Evolutionary conservation across 2,797 vertebrate species (phyloP).

Genomic region (Allenopithecus nigroviridis): DNA sequence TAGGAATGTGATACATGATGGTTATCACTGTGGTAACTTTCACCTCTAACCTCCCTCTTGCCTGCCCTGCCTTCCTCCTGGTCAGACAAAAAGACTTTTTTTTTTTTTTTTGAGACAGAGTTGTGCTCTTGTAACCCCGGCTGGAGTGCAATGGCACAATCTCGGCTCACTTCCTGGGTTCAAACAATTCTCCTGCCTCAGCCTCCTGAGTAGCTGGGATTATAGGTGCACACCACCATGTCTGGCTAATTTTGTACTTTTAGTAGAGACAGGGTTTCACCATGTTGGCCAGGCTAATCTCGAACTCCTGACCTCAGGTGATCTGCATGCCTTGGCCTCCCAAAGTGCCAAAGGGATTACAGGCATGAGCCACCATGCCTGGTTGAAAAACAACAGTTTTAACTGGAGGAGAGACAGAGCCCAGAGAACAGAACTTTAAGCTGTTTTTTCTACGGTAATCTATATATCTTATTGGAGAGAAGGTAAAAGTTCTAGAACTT

Average conservation of each 20-base stretch:
- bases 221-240: neutral
- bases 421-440: neutral
- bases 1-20: neutral
- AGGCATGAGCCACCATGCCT: neutral
- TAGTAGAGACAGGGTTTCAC: neutral
- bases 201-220: neutral
- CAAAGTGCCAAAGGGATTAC: neutral
- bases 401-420: neutral
- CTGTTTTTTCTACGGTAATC: neutral
- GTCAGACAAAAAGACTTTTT: neutral
- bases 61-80: neutral
- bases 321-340: neutral
- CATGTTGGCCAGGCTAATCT: neutral
- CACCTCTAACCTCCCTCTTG: neutral
- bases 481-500: neutral
- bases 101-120: neutral
- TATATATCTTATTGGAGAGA: neutral
- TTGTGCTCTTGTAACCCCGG: neutral
- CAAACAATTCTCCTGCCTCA: neutral
- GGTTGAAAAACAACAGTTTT: neutral
- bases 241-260: neutral
- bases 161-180: neutral
- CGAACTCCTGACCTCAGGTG: neutral
- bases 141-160: neutral
- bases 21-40: rapidly evolving